Conservation (phyloP, 2,888 invertebrate genomes). For the Teinopalpus imperialis region DNA sequence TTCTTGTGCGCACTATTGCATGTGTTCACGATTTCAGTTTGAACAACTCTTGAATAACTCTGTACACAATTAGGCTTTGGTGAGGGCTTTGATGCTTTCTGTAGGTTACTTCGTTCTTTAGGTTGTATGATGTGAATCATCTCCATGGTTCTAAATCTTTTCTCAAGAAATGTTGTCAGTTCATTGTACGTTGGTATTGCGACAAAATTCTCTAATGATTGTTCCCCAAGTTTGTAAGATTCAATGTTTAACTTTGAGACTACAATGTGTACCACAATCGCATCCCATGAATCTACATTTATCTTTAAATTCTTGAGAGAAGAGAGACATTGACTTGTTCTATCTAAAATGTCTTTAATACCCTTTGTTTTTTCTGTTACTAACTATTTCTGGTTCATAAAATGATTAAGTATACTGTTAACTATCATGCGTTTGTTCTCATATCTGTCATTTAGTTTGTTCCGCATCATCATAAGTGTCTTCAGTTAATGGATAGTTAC, state of each 20-base stretch:
- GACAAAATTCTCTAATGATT: conserved; percentile 20
- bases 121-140: too few species aligned
- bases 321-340: conserved; percentile 32
- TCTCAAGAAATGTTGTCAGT: too few species aligned
- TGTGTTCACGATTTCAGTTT: conserved; percentile 23
- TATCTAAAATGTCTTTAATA: conserved; percentile 36
- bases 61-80: too few species aligned
- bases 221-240: conserved; percentile 32
- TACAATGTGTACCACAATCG: conserved; percentile 28
- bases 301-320: too few species aligned
- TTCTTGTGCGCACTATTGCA: conserved; percentile 27
- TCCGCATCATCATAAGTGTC: conserved; percentile 32
- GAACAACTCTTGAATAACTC: too few species aligned
- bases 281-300: conserved; percentile 30
- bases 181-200: too few species aligned
- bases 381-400: conserved; percentile 32
- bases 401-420: conserved; percentile 30
- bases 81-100: too few species aligned
- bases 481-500: conserved; percentile 22
- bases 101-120: too few species aligned
- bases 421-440: conserved; percentile 30
- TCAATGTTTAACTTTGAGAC: conserved; percentile 31
- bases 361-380: too few species aligned
- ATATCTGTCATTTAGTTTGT: conserved; percentile 28
- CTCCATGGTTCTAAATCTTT: too few species aligned